phyloP scores from a whole-genome alignment of 1,140 invertebrate species.

The Temnothorax longispinosus region DNA sequence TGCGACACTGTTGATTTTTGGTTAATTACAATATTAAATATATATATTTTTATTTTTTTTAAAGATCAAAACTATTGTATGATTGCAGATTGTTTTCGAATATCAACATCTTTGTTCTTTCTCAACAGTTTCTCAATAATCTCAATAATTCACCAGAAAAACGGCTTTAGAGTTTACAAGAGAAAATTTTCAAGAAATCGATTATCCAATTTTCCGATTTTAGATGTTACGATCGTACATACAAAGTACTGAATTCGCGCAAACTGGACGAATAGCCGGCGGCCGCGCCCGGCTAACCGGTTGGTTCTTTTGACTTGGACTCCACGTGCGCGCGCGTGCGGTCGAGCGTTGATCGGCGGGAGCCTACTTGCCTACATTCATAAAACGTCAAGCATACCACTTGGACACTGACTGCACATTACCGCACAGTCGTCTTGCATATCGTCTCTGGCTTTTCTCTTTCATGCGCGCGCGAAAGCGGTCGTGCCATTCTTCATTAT shows the following conservation, averaged over 20 bases:
- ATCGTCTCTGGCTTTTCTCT: neutral
- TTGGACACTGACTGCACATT: conserved; percentile 23
- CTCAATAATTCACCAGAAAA: neutral
- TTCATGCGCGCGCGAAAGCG: conserved; percentile 14
- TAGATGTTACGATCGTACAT: conserved; percentile 19
- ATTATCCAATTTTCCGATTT: neutral
- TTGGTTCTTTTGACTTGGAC: conserved; percentile 37
- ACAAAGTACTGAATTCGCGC: conserved; percentile 27
- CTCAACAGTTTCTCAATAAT: too few species aligned
- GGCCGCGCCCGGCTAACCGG: conserved; percentile 30
- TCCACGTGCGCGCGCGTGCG: conserved; percentile 53
- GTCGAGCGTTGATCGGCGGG: conserved; percentile 56
- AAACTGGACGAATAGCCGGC: conserved; percentile 55
- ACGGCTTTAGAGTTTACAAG: too few species aligned
- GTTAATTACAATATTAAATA: neutral
- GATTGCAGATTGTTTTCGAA: neutral
- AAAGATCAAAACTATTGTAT: neutral
- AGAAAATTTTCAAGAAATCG: too few species aligned
- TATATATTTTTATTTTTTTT: neutral
- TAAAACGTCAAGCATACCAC: conserved; percentile 34
- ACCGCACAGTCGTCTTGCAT: conserved; percentile 3
- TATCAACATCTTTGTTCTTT: neutral
- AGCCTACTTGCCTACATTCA: conserved; percentile 76
- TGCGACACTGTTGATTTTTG: too few species aligned
- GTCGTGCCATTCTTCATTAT: neutral